Percentiles rank a stretch among this genome's conserved stretches.
Conservation (phyloP, 2,888 invertebrate species). For the Tenthredo notha region DNA sequence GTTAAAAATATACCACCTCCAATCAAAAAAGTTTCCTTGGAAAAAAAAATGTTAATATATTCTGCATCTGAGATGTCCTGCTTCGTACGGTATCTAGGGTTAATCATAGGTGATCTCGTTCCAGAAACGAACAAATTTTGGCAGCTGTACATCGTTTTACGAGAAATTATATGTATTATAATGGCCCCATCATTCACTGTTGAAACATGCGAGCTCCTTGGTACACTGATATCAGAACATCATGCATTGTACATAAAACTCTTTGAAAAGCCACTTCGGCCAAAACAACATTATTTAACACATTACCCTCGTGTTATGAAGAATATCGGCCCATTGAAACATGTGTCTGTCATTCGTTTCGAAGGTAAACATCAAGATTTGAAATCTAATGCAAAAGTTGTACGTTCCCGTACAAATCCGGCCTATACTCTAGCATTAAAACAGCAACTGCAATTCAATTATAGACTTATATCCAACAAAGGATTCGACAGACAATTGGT, state of each 20-base stretch:
- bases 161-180: neutral
- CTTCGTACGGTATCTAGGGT: no score
- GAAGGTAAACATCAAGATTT: constrained; percentile 18
- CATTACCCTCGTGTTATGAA: constrained; percentile 20
- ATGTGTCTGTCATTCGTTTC: neutral
- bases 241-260: constrained; percentile 46
- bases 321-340: constrained; percentile 44
- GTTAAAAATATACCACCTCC: no score
- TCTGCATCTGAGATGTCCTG: no score
- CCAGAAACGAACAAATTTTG: no score
- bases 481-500: neutral
- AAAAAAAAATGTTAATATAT: no score
- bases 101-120: no score
- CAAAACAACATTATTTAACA: no score
- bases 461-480: neutral
- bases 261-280: constrained; percentile 8
- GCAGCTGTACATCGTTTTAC: no score
- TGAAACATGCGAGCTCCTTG: neutral
- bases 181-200: no score
- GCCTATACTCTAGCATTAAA: constrained; percentile 20
- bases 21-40: no score
- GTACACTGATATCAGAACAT: constrained; percentile 48
- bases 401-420: constrained; percentile 12
- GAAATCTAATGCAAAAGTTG: neutral
- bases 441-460: constrained; percentile 22